A percentile compares a stretch with the other conserved stretches of the same genome.
phyloP scores from a whole-genome alignment of 1,140 invertebrate species.

The Diachasma alloeum region DNA sequence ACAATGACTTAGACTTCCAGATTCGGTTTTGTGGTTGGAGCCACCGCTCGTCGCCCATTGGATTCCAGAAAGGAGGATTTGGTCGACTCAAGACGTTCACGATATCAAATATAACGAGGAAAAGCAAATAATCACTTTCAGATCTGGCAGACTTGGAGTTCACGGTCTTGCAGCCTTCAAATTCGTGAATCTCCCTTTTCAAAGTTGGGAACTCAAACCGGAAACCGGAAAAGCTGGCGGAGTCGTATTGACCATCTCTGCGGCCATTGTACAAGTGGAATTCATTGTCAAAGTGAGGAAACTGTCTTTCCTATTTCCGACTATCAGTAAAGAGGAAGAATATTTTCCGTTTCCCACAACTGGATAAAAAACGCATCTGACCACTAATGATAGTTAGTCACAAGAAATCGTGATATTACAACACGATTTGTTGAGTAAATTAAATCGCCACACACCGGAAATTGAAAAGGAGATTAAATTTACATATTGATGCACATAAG shows the following conservation, averaged over 20 bases:
- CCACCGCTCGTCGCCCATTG: conserved; percentile 82
- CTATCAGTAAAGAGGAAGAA: not conserved
- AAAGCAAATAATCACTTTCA: conserved; percentile 77
- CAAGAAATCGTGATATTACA: not conserved
- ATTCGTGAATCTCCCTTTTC: conserved; percentile 83
- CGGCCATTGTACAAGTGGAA: conserved; percentile 75
- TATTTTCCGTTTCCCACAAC: not conserved
- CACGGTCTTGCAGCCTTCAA: conserved; percentile 78
- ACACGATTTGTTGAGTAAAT: not conserved
- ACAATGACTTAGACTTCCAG: conserved; percentile 69
- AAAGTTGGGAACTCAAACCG: conserved; percentile 84
- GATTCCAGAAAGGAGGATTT: conserved; percentile 68
- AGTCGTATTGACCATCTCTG: conserved; percentile 71
- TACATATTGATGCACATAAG: not conserved
- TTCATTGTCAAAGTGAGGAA: conserved; percentile 69
- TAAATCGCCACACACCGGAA: not conserved
- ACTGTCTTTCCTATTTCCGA: not conserved
- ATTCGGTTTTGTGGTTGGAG: conserved; percentile 83
- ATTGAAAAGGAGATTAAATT: too few relatives aligned
- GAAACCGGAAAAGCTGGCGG: conserved; percentile 65
- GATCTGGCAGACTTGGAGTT: conserved; percentile 77
- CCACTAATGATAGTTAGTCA: not conserved
- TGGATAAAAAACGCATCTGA: not conserved
- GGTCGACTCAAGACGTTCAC: conserved; percentile 80
- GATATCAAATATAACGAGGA: conserved; percentile 87